Percentiles rank a stretch among this genome's conserved stretches.
Evolutionary conservation across 2,113 vertebrate species (phyloP).

Genomic region (Peromyscus polionotus): DNA sequence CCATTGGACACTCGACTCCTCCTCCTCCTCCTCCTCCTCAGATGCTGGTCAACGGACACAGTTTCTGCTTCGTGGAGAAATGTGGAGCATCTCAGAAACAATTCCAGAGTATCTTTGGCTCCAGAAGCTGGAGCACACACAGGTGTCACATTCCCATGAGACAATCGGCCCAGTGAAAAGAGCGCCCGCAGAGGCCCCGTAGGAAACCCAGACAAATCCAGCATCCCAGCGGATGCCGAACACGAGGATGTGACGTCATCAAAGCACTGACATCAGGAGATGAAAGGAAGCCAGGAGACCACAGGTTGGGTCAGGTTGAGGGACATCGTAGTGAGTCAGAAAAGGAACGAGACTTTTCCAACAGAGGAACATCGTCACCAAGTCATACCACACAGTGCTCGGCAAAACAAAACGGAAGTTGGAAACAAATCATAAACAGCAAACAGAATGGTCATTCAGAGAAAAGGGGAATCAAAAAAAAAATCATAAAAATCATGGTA

Average conservation of each 20-base stretch:
- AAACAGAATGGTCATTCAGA: constrained; percentile 84
- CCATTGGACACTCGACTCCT: constrained; percentile 45
- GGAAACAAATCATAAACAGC: constrained; percentile 85
- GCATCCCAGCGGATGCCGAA: constrained; percentile 84
- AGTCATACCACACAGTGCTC: constrained; percentile 85
- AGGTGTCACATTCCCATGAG: constrained; percentile 91
- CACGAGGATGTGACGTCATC: constrained; percentile 89
- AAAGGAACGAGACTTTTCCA: constrained; percentile 85
- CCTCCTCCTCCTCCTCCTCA: constrained; percentile 31
- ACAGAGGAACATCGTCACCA: constrained; percentile 80
- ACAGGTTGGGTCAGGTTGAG: constrained; percentile 83
- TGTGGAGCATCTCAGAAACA: constrained; percentile 80
- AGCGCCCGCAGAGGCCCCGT: constrained; percentile 78
- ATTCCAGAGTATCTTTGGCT: constrained; percentile 97
- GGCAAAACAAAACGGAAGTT: constrained; percentile 87
- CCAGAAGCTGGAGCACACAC: constrained; percentile 88
- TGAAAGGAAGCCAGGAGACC: constrained; percentile 83
- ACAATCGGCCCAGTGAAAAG: constrained; percentile 83
- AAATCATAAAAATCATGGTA: constrained; percentile 82
- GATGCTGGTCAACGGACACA: constrained; percentile 69
- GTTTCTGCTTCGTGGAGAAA: constrained; percentile 84
- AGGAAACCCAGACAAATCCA: constrained; percentile 83
- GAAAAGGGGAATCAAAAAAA: constrained; percentile 83
- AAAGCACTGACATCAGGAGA: constrained; percentile 82
- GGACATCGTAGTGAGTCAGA: constrained; percentile 77